Base-by-base conservation (phyloP, 35 echinoderm and acorn worm species). In the Anneissia japonica region DNA sequence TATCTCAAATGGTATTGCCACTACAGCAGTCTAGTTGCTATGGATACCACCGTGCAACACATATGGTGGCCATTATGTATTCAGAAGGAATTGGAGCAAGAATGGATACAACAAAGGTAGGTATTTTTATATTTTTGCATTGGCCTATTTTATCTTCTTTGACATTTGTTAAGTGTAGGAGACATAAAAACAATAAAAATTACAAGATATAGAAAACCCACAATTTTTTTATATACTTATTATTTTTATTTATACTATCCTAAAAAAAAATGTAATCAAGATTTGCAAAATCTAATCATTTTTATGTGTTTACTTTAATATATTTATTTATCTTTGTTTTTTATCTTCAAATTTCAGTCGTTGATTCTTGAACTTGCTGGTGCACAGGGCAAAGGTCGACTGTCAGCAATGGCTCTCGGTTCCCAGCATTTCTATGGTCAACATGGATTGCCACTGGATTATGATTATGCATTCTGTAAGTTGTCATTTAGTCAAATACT, bases 381-480 rank as follows among this genome's bases (percentile, higher is more conserved):
- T 31, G 88, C 95, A 72, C 84, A 93, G 78, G 91, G 85, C 36
- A 89, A 85, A 17, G 88, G 85, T 79, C 77, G 64, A 10, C 75
- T 93, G 30, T 88, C 95, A n/a, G 37, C 88, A 86, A 38, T 77
- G 35, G 86, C 89, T 19, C 56, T 93, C 19, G 95, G 88, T 40
- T 87, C 79, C 83, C 79, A 89, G 46, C 95, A 97, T 88, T 76
- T 74, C 21, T 39, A 38, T 51, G 95, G 95, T 23, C 73, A 72
- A 4, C 86, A 84, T 34, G 79, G 87, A 9, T 72, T 91, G 35
- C 84, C 89, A 0, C 35, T 83, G 33, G 95, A 97, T 45, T 91
- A 80, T 84, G 91, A 97, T 80, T 97, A 93, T 78, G 88, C 95
- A 34, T 97, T 84, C 79, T 81, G 92, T 93, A 93, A 93, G 92